Evolutionary conservation across 1,140 invertebrate genomes (phyloP).

Genomic region (Chionoecetes opilio): DNA sequence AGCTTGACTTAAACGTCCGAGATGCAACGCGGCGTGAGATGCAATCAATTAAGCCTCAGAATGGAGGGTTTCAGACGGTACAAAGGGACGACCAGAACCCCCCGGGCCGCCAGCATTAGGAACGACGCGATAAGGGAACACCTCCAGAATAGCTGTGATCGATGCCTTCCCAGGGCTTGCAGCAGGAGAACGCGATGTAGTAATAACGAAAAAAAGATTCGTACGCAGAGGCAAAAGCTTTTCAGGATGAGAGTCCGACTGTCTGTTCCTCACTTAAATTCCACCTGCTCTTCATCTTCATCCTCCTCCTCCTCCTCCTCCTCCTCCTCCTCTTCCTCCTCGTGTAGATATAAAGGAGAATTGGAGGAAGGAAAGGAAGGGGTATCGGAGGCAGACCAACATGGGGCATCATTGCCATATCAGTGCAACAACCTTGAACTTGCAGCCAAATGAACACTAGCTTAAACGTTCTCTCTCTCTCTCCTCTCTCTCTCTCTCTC

Average conservation of each 20-base stretch:
- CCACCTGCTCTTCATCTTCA: not conserved
- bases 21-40: not conserved
- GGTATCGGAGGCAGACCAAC: not conserved
- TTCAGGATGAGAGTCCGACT: too few relatives aligned
- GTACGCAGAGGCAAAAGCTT: too few relatives aligned
- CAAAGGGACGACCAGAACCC: not conserved
- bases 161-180: not conserved
- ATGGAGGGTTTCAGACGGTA: not conserved
- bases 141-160: not conserved
- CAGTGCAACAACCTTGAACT: not conserved
- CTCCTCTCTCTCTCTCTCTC: not conserved
- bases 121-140: not conserved
- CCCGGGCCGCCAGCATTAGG: not conserved
- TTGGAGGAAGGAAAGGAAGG: not conserved
- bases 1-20: too few relatives aligned
- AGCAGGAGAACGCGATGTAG: not conserved
- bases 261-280: too few relatives aligned
- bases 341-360: not conserved
- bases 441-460: not conserved
- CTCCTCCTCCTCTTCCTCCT: not conserved
- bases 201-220: not conserved
- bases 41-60: not conserved
- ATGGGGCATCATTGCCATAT: not conserved
- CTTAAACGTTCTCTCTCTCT: too few relatives aligned
- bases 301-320: not conserved